Percentiles rank a stretch among this genome's conserved stretches.
Conservation (phyloP, 2,113 vertebrate genomes). For the Neogale vison region DNA sequence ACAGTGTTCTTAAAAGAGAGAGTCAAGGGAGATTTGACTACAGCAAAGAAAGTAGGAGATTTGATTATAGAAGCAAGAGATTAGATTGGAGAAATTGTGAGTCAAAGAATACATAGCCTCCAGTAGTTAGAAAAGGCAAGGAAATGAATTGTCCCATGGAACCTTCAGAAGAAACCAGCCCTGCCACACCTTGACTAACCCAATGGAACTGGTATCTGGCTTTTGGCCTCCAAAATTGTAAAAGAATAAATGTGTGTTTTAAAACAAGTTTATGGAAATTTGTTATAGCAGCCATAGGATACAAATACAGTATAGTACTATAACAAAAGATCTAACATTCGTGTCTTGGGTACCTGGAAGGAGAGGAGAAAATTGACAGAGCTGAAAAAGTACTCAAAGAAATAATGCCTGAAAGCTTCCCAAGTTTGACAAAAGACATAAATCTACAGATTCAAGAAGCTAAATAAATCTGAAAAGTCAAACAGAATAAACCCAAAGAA, state of each 20-base stretch:
- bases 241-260: background rate
- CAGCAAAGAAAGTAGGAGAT: background rate
- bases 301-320: background rate
- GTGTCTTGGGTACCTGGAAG: background rate
- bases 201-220: background rate
- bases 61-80: background rate
- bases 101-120: background rate
- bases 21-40: background rate
- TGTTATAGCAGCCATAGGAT: background rate
- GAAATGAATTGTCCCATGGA: background rate
- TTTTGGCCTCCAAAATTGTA: background rate
- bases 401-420: background rate
- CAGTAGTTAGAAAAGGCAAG: background rate
- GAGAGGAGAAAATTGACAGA: background rate
- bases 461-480: background rate
- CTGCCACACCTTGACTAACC: background rate
- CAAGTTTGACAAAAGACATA: background rate
- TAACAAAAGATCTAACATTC: background rate
- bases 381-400: background rate
- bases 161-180: background rate
- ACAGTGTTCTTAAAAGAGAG: background rate
- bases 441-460: background rate
- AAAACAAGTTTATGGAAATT: background rate
- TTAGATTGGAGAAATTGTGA: background rate
- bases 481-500: background rate